phyloP scores from a whole-genome alignment of 2,113 vertebrate genomes.

The Alexandromys fortis region DNA sequence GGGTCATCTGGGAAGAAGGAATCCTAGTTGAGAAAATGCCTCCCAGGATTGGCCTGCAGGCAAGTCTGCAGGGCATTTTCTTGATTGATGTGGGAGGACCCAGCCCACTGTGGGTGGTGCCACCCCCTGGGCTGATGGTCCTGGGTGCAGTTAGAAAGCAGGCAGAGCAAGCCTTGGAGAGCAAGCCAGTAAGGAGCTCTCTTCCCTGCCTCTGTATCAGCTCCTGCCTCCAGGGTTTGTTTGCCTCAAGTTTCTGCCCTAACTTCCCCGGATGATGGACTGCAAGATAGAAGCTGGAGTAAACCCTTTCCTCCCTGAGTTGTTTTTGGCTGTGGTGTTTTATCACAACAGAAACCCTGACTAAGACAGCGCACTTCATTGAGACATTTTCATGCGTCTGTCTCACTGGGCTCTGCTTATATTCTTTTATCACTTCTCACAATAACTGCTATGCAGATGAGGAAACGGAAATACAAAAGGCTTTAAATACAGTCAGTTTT shows the following conservation, averaged over 20 bases:
- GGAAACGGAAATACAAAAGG: background rate
- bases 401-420: background rate
- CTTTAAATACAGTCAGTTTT: background rate
- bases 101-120: background rate
- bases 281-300: background rate
- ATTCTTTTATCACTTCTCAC: background rate
- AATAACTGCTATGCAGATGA: background rate
- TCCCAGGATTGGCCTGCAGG: background rate
- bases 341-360: background rate
- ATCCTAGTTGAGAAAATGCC: background rate
- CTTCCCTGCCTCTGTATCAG: background rate
- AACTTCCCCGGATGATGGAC: background rate
- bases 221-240: background rate
- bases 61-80: background rate
- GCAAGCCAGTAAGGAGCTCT: background rate
- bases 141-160: background rate
- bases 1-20: background rate
- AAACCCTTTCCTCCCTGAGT: background rate
- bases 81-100: background rate
- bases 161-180: background rate
- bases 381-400: background rate
- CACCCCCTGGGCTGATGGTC: background rate
- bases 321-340: background rate
- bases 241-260: background rate
- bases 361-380: background rate